Evolutionary conservation across 2,888 invertebrate genomes (phyloP).

Genomic region (Mythimna pallens): DNA sequence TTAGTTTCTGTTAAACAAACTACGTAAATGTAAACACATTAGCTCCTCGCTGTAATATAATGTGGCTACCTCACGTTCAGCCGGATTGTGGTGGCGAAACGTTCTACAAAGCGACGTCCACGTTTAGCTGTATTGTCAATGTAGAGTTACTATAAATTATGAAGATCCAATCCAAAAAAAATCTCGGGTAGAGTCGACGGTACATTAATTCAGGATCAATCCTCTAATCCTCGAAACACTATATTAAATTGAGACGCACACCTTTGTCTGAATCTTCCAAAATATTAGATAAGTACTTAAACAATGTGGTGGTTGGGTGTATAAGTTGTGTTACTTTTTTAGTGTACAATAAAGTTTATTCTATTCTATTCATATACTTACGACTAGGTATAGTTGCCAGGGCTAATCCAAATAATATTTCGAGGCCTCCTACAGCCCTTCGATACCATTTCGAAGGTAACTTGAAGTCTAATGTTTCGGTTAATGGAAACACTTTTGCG

Average conservation of each 20-base stretch:
- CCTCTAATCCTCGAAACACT: no score
- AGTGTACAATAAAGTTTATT: no score
- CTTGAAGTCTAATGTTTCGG: conserved; percentile 95
- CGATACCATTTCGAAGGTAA: conserved; percentile 98
- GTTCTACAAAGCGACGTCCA: no score
- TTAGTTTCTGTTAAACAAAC: neutral
- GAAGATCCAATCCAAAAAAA: no score
- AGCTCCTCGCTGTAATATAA: neutral
- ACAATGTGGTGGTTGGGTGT: neutral
- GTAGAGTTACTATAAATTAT: no score
- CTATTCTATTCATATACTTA: conserved; percentile 86
- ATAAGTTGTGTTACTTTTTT: no score
- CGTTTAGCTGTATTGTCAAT: no score
- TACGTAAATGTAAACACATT: neutral
- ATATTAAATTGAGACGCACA: no score
- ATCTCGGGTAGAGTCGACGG: no score
- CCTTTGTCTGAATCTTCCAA: neutral
- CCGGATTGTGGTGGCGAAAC: no score
- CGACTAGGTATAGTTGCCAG: conserved; percentile 96
- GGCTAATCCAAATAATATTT: conserved; percentile 95
- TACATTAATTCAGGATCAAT: no score
- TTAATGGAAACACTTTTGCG: conserved; percentile 97
- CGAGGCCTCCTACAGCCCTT: conserved; percentile 95
- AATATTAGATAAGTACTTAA: neutral
- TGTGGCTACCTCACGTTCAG: no score